Evolutionary conservation across 2,888 invertebrate genomes (phyloP).

Genomic region (Drosophila mimica): DNA sequence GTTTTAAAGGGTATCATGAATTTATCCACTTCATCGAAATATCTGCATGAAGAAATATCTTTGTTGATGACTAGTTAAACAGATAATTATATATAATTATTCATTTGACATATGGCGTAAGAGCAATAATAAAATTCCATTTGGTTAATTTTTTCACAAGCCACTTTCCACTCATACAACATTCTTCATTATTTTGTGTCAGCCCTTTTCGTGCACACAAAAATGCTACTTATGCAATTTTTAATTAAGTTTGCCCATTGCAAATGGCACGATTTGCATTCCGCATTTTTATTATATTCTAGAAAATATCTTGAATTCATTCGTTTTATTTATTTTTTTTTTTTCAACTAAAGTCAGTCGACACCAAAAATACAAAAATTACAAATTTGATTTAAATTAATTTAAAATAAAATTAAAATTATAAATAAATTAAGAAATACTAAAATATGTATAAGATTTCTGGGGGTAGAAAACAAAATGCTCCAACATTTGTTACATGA

Average conservation of each 20-base stretch:
- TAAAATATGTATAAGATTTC: no score
- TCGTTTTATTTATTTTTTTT: slow-evolving; percentile 7
- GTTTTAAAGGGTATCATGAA: background rate
- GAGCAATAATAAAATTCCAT: background rate
- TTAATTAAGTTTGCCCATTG: slow-evolving; percentile 67
- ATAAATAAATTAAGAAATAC: no score
- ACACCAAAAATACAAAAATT: no score
- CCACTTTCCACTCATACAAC: background rate
- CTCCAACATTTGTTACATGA: no score
- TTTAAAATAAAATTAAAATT: no score
- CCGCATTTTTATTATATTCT: background rate
- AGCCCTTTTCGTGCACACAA: background rate
- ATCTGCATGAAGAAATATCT: background rate
- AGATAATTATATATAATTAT: background rate
- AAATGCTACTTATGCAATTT: slow-evolving; percentile 61
- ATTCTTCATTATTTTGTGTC: background rate
- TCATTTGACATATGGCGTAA: background rate
- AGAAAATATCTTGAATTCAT: slow-evolving; percentile 17
- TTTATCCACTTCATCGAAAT: background rate
- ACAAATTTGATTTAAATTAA: no score
- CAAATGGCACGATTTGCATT: slow-evolving; percentile 11
- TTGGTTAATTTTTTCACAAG: background rate
- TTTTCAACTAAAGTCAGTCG: no score
- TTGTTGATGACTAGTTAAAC: background rate
- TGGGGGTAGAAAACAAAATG: no score